Conservation (phyloP, 2,888 invertebrate species). For the Rhingia rostrata region DNA sequence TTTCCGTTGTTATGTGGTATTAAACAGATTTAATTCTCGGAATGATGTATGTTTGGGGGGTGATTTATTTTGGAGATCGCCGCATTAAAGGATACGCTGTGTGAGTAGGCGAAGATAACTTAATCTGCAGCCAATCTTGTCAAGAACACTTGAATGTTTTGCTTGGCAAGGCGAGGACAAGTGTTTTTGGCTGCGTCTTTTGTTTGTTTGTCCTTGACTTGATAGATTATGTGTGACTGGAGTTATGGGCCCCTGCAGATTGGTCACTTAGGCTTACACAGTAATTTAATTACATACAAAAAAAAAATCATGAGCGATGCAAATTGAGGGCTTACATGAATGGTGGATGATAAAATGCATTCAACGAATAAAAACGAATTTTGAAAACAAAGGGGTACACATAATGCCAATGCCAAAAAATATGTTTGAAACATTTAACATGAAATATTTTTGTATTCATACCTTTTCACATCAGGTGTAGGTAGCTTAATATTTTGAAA, state of each 20-base stretch:
- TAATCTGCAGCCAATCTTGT: constrained; percentile 36
- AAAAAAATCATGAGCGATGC: too few species aligned
- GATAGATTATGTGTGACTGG: constrained; percentile 4
- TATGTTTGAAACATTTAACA: constrained; percentile 28
- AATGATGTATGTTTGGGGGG: constrained; percentile 32
- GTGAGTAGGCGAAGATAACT: constrained; percentile 41
- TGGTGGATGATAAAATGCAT: too few species aligned
- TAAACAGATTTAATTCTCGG: constrained; percentile 34
- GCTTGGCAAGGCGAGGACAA: background rate
- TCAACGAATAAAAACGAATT: too few species aligned
- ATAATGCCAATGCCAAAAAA: background rate
- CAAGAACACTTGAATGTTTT: constrained; percentile 31
- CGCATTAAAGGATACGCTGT: constrained; percentile 28
- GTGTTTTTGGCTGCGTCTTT: background rate
- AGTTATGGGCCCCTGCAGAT: too few species aligned
- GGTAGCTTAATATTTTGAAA: constrained; percentile 30
- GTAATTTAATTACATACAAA: too few species aligned
- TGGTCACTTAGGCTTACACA: too few species aligned
- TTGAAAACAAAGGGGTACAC: too few species aligned
- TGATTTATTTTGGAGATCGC: constrained; percentile 48
- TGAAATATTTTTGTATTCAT: constrained; percentile 51
- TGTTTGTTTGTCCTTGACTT: constrained; percentile 2
- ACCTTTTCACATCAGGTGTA: constrained; percentile 61
- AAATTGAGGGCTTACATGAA: too few species aligned
- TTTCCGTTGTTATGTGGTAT: constrained; percentile 53